Conservation (phyloP, 2,888 invertebrate species). For the Meliscaeva auricollis region DNA sequence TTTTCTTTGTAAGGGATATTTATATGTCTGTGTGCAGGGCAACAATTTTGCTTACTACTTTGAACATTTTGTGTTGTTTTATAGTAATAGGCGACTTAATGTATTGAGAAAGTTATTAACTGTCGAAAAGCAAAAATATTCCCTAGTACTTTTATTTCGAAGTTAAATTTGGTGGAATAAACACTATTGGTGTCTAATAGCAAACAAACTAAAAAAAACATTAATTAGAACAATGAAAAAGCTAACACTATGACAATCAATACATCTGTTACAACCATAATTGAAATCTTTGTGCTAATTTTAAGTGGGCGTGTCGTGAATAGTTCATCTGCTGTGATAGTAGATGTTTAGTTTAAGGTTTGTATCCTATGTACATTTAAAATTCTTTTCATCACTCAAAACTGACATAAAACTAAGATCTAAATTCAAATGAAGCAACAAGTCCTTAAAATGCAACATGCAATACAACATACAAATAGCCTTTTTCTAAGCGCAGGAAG, state of each 20-base stretch:
- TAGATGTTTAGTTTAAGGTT: neutral
- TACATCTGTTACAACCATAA: neutral
- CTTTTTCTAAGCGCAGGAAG: slow-evolving; percentile 41
- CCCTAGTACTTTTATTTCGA: neutral
- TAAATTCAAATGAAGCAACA: slow-evolving; percentile 46
- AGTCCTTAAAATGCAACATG: slow-evolving; percentile 69
- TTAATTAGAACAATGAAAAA: neutral
- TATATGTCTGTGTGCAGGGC: neutral
- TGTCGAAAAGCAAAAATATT: neutral
- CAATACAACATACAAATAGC: slow-evolving; percentile 40
- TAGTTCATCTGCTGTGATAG: neutral
- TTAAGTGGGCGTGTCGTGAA: neutral
- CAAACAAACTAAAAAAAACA: too few relatives aligned
- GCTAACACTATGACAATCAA: neutral
- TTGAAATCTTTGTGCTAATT: neutral
- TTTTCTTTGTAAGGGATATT: neutral
- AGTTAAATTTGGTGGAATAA: neutral
- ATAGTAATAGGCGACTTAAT: too few relatives aligned
- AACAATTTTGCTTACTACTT: neutral
- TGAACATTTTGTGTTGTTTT: neutral
- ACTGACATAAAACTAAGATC: too few relatives aligned
- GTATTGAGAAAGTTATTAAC: neutral
- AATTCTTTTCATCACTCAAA: slow-evolving; percentile 11
- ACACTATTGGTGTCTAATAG: neutral
- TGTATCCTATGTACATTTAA: neutral